Base-by-base conservation (phyloP, 2,888 invertebrate species). In the Globia sparganii region DNA sequence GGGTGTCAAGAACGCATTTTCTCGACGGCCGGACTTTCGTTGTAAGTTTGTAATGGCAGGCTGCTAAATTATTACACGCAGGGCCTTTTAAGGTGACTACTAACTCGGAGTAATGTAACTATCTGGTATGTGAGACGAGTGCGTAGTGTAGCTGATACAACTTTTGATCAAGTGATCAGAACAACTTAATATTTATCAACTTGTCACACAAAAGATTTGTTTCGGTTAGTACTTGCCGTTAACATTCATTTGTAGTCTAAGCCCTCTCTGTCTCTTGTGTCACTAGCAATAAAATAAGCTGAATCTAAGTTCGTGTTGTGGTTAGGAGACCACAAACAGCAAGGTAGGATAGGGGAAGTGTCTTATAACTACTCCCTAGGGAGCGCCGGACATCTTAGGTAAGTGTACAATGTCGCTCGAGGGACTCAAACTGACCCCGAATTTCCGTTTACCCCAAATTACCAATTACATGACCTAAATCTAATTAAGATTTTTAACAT, bases 401-500 rank as follows among this genome's bases (percentile, higher is more conserved):
- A 58, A 21, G 34, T 43, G 15, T 46, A 34, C 21, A 62, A 43
- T 31, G 61, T 62, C n/a, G 2, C 21, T 43, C 15, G 62, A 74
- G 28, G 34, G 34, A 11, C 9, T 53, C n/a, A 21, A 62, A n/a
- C n/a, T 31, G 40, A 71, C n/a, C 21, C n/a, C 34, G n/a, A 75
- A 73, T 73, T 62, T 34, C 43, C 34, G 43, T 43, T 62, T 49
- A 53, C 13, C 61, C 40, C 21, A 62, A 73, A 49, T 72, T 49
- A 72, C 72, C 18, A 37, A 59, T 49, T 61, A 31, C 11, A 74
- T 74, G 13, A 28, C 56, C 37, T 46, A 31, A n/a, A 56, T 21
- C 13, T 31, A 56, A 73, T 56, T 31, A 28, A 56, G 40, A 40
- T 56, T 69, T 43, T 56, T 56, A 37, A 53, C 53, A n/a, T n/a